Evolutionary conservation across 2,797 vertebrate species (phyloP).

Genomic region (Antennarius maculatus): DNA sequence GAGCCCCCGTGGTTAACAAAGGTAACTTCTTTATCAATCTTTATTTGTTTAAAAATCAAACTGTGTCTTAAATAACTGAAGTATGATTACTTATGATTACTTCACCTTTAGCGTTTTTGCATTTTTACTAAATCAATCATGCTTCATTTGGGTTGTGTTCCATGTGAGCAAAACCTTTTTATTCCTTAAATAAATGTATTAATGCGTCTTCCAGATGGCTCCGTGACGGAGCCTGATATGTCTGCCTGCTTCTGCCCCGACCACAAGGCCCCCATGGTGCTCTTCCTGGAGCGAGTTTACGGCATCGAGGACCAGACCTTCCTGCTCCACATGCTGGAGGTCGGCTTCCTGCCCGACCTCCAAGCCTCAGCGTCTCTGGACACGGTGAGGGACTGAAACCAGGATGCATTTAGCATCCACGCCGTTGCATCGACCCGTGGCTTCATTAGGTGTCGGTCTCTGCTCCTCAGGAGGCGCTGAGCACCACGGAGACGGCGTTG

Average conservation of each 20-base stretch:
- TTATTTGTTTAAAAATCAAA: not conserved
- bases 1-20: constrained; percentile 91
- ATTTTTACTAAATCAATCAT: no score
- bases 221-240: constrained; percentile 94
- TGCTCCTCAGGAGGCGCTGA: constrained; percentile 87
- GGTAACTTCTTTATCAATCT: constrained; percentile 74
- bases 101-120: no score
- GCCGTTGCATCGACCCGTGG: no score
- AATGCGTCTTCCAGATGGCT: constrained; percentile 84
- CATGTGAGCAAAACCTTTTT: no score
- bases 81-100: no score
- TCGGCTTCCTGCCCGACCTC: constrained; percentile 97
- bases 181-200: not conserved
- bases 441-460: constrained; percentile 5
- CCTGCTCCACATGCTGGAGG: constrained; percentile 93
- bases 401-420: no score
- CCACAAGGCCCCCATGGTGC: constrained; percentile 98
- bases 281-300: constrained; percentile 97
- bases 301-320: constrained; percentile 96
- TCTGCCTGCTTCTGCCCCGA: constrained; percentile 96
- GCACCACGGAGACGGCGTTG: constrained; percentile 93
- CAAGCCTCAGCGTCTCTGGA: constrained; percentile 93
- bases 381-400: constrained; percentile 82
- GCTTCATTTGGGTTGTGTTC: no score
- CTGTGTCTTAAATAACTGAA: not conserved